phyloP scores from a whole-genome alignment of 2,888 invertebrate genomes.

The Oligia strigilis region DNA sequence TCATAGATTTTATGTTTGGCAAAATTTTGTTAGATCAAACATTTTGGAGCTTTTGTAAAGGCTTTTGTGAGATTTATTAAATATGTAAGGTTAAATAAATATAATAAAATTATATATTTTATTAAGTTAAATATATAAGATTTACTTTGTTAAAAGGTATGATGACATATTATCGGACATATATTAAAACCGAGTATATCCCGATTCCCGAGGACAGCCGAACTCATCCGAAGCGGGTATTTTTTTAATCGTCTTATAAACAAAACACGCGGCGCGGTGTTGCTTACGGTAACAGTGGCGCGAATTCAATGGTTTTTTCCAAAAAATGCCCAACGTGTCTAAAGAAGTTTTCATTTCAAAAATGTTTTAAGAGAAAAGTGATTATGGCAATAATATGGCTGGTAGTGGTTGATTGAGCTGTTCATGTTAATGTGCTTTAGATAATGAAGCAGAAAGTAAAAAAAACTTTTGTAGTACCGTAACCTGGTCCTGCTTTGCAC shows the following conservation, averaged over 20 bases:
- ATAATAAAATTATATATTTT: too few relatives aligned
- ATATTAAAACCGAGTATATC: too few relatives aligned
- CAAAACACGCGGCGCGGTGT: too few relatives aligned
- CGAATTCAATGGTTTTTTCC: too few relatives aligned
- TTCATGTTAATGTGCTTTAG: background rate
- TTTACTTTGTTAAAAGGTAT: too few relatives aligned
- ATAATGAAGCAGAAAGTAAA: background rate
- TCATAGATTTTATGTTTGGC: constrained; percentile 67
- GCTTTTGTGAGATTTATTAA: constrained; percentile 35
- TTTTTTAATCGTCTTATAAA: too few relatives aligned
- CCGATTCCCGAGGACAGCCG: too few relatives aligned
- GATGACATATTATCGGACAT: too few relatives aligned
- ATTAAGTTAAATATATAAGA: constrained; percentile 24
- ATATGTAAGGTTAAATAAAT: constrained; percentile 4
- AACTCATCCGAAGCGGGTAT: too few relatives aligned
- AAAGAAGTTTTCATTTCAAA: background rate
- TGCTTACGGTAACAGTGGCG: too few relatives aligned
- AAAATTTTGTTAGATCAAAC: constrained; percentile 62
- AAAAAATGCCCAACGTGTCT: too few relatives aligned
- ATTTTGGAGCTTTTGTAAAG: constrained; percentile 26
- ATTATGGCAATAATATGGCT: background rate
- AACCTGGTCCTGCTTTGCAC: too few relatives aligned
- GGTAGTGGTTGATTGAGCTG: background rate
- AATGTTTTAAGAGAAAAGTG: background rate
- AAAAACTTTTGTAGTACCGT: background rate